Percentiles rank a stretch among this genome's conserved stretches.
Conservation (phyloP, 2,113 vertebrate species). For the Triplophysa siluroides region DNA sequence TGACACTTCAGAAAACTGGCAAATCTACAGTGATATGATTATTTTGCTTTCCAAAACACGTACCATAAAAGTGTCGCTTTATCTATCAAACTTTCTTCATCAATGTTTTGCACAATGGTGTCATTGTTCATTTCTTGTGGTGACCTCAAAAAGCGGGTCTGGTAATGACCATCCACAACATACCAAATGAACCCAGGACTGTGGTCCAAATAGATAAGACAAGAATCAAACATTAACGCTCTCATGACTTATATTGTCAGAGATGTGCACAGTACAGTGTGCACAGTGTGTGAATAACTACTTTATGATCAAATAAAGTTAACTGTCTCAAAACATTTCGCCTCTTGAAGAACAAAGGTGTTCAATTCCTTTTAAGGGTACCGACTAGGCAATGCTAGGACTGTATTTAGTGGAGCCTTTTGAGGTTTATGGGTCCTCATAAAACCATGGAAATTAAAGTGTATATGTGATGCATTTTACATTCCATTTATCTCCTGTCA, state of each 20-base stretch:
- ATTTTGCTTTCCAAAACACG: background rate
- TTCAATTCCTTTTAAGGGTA: conserved; percentile 39
- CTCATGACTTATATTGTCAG: background rate
- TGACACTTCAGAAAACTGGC: background rate
- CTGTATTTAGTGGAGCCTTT: conserved; percentile 20
- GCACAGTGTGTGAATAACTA: background rate
- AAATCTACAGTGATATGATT: background rate
- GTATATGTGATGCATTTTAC: conserved; percentile 25
- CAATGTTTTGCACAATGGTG: background rate
- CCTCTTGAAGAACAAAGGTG: conserved; percentile 20
- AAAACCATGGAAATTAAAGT: conserved; percentile 40
- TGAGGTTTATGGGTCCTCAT: conserved; percentile 45
- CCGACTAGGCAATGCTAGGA: conserved; percentile 19
- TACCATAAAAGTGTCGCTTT: background rate
- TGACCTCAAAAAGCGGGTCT: background rate
- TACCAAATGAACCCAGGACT: background rate
- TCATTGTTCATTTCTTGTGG: conserved; percentile 12
- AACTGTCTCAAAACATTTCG: conserved; percentile 13
- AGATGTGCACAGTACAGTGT: background rate
- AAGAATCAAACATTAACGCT: background rate
- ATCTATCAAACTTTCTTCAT: conserved; percentile 4
- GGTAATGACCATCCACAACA: conserved; percentile 5
- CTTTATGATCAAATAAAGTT: conserved; percentile 37
- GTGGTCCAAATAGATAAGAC: conserved; percentile 12
- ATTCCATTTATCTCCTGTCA: conserved; percentile 6